A percentile compares a stretch with the other conserved stretches of the same genome.
Evolutionary conservation across 2,113 vertebrate species (phyloP).

Genomic region (Psammodynastes pulverulentus): DNA sequence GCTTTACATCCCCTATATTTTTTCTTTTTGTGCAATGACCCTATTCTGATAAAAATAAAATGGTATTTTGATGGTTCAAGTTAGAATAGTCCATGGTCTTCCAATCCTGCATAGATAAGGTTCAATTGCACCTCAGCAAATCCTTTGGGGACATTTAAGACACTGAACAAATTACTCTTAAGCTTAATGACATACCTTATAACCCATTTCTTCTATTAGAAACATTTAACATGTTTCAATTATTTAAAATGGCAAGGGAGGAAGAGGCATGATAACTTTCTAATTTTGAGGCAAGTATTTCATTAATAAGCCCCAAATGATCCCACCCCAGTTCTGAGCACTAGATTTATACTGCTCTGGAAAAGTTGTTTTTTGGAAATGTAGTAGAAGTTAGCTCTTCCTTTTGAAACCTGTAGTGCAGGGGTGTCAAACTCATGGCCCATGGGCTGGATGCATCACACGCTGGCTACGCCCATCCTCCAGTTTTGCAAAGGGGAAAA

Average conservation of each 20-base stretch:
- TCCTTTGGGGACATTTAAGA: constrained; percentile 57
- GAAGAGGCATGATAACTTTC: constrained; percentile 51
- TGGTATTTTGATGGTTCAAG: constrained; percentile 29
- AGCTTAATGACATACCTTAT: constrained; percentile 57
- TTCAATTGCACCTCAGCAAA: constrained; percentile 36
- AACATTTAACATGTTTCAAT: constrained; percentile 71
- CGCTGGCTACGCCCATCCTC: too few species aligned
- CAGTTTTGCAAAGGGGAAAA: too few species aligned
- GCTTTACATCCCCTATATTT: not conserved
- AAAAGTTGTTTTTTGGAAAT: constrained; percentile 37
- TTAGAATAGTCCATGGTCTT: not conserved
- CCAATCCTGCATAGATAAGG: not conserved
- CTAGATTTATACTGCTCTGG: not conserved
- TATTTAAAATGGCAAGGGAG: constrained; percentile 68
- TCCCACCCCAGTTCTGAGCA: constrained; percentile 51
- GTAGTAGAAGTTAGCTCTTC: not conserved
- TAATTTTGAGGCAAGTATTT: constrained; percentile 62
- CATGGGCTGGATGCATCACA: too few species aligned
- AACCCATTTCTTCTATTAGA: constrained; percentile 75
- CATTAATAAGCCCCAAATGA: constrained; percentile 66
- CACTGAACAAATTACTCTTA: constrained; percentile 62
- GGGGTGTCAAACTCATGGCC: too few species aligned
- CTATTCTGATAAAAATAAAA: not conserved
- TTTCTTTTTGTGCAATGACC: not conserved
- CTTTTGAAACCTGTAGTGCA: not conserved